Evolutionary conservation across 2,888 invertebrate species (phyloP), one percentile per base, ranked within the genome.

Genomic region (Noctuana brunneofusca): DNA sequence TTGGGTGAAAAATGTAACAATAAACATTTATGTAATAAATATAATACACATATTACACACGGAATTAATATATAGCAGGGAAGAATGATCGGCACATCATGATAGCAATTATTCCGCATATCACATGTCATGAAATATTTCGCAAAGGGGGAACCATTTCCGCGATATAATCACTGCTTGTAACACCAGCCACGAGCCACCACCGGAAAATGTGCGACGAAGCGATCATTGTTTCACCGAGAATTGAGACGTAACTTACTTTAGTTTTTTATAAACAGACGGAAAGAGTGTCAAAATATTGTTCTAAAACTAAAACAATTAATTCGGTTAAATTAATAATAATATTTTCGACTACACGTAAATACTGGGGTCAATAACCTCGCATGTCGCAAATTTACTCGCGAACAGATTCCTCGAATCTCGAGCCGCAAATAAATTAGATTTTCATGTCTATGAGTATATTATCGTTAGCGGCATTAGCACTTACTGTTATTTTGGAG

Each of bases 91-190:
- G 56, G 27, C 52, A 59, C 30, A 52, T 53, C 43, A 24, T 46
- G 27, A 27, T 58, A 2, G 27, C 20, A 59, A 53, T 53, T 46
- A 46, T 53, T 59, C 53, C 59, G 30, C 59, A 32, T 59, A 59
- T 59, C 59, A 59, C 53, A 46, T 59, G 32, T 59, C 59, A 59
- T 53, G 43, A 59, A 52, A 59, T 46, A 43, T 59, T 59, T 53
- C 46, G 59, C 46, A 59, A 59, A 22, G 18, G 20, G 20, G 18
- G 58, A 35, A 46, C 41, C 4, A 43, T 43, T 59, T 59, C 59
- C 59, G 32, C 59, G 53, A 46, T 16, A 46, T 46, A 59, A 59
- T 43, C 20, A 53, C 46, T 49, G 4, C 5, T 52, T 53, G 52
- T 59, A 58, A 46, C 9, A 12, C 4, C 6, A 32, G 2, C 20